phyloP scores from a whole-genome alignment of 2,888 invertebrate species.

The Eupithecia insigniata region DNA sequence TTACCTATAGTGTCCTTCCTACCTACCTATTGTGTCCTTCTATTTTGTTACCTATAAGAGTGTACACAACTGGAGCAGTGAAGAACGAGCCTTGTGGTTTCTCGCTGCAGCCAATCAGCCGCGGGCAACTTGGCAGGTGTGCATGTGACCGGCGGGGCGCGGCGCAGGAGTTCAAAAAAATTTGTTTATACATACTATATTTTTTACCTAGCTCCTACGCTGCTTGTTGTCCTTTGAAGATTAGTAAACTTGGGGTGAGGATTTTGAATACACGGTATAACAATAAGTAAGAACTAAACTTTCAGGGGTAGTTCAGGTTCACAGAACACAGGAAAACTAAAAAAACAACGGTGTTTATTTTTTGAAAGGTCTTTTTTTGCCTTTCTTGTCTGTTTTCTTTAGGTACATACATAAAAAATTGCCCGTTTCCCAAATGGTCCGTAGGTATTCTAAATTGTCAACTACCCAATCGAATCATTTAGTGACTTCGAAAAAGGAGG shows the following conservation, averaged over 20 bases:
- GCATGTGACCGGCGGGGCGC: slow-evolving; percentile 48
- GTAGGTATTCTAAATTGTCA: no score
- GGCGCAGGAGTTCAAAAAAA: slow-evolving; percentile 67
- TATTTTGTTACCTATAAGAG: no score
- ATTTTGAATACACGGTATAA: neutral
- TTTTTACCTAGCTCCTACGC: slow-evolving; percentile 62
- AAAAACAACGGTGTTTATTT: neutral
- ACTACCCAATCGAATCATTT: no score
- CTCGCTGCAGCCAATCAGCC: slow-evolving; percentile 66
- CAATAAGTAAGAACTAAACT: no score
- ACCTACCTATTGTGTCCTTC: no score
- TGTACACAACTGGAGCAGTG: slow-evolving; percentile 11
- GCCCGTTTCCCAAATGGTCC: no score
- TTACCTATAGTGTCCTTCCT: no score
- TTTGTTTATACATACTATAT: slow-evolving; percentile 67
- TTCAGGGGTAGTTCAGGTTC: no score
- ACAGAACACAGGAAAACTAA: no score
- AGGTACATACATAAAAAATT: no score
- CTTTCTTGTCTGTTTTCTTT: neutral
- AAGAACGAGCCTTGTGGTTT: slow-evolving; percentile 16
- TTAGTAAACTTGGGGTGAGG: slow-evolving; percentile 38
- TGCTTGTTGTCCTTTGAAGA: slow-evolving; percentile 73
- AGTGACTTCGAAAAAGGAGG: no score
- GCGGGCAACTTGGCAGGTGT: slow-evolving; percentile 67
- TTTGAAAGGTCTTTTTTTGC: neutral